These are phyloP conservation scores for Tachysurus fulvidraco DNA, from an alignment of 2,113 vertebrate species.

Conservation along the genomic window DNA sequence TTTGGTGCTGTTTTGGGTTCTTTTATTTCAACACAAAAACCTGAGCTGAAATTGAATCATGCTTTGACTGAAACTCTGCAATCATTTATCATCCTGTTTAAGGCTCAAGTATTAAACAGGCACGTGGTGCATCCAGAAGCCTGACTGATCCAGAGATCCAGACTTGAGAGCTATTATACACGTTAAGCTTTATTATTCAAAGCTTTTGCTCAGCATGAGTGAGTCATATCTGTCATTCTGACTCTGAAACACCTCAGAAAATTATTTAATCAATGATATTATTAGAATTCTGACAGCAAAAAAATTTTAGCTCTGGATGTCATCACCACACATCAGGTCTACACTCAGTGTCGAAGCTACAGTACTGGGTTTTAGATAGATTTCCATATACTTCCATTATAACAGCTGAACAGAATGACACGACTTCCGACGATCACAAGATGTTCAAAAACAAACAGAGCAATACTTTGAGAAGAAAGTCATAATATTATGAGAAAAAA, in stretches of 20 bases:
- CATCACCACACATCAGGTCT: no score
- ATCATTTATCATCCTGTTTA: neutral
- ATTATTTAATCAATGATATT: no score
- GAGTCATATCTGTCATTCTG: neutral
- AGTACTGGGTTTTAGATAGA: no score
- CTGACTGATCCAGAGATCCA: neutral
- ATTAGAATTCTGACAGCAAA: no score
- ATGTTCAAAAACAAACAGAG: neutral
- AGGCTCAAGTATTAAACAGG: neutral
- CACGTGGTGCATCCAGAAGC: neutral
- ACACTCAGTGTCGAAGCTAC: no score
- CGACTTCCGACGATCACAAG: no score
- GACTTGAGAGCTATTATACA: neutral
- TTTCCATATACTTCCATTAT: no score
- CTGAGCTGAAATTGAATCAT: neutral
- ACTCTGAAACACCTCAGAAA: neutral
- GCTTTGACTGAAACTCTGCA: neutral
- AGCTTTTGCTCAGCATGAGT: neutral
- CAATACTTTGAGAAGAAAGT: neutral
- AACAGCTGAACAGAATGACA: no score
- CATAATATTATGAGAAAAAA: neutral
- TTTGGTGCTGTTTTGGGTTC: neutral
- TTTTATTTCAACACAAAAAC: neutral
- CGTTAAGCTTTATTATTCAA: neutral
- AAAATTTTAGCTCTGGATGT: no score